A percentile compares a stretch with the other conserved stretches of the same genome.
Conservation (phyloP, 2,113 vertebrate species). For the Macquaria ambigua region DNA sequence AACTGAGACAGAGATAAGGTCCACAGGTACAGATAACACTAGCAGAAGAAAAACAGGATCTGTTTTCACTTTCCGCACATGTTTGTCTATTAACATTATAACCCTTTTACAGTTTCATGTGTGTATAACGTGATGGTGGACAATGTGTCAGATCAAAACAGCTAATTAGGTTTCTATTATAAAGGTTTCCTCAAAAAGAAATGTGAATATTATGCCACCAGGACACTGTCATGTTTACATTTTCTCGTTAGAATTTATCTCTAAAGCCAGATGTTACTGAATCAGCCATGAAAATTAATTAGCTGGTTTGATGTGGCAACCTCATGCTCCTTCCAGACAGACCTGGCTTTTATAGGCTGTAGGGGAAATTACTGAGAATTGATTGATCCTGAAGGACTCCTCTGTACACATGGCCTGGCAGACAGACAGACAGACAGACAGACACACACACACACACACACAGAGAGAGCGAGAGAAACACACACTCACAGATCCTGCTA, state of each 20-base stretch:
- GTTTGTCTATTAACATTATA: conserved; percentile 2
- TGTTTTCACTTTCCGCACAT: conserved; percentile 5
- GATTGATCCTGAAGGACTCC: conserved; percentile 83
- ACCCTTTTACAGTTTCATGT: conserved; percentile 24
- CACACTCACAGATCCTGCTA: conserved; percentile 8
- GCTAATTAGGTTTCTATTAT: conserved; percentile 61
- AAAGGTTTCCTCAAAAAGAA: conserved; percentile 55
- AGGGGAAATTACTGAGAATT: conserved; percentile 79
- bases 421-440: conserved; percentile 22
- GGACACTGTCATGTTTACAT: conserved; percentile 76
- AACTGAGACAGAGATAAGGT: conserved; percentile 45
- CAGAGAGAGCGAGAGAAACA: not conserved
- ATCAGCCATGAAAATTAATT: conserved; percentile 83
- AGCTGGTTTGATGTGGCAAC: conserved; percentile 82
- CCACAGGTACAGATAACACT: conserved; percentile 50
- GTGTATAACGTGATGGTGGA: conserved; percentile 1
- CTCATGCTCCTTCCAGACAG: conserved; percentile 75
- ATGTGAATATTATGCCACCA: conserved; percentile 54
- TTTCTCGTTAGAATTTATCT: conserved; percentile 79
- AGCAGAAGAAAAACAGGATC: conserved; percentile 30
- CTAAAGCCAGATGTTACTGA: conserved; percentile 79
- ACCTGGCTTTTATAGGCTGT: conserved; percentile 81
- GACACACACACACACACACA: conserved; percentile 9
- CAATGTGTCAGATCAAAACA: conserved; percentile 47
- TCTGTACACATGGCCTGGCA: conserved; percentile 68